Conservation (phyloP, 2,888 invertebrate species). For the Aleiodes testaceus region DNA sequence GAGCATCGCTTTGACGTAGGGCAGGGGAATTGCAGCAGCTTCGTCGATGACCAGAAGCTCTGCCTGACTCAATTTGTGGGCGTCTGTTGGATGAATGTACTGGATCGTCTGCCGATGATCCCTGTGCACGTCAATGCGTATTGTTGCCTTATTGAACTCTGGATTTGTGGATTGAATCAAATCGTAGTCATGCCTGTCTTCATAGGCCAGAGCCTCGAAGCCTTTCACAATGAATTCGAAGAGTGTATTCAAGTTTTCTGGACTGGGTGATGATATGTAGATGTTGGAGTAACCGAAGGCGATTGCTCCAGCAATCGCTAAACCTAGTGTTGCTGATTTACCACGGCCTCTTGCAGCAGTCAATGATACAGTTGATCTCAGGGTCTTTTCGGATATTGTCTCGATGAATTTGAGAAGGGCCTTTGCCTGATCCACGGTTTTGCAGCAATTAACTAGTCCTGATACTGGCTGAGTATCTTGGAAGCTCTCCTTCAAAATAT, state of each 20-base stretch:
- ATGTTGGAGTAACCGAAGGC: conserved; percentile 93
- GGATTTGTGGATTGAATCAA: conserved; percentile 95
- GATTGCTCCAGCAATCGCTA: conserved; percentile 90
- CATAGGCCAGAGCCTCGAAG: conserved; percentile 93
- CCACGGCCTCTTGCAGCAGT: conserved; percentile 98
- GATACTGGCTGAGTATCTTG: conserved; percentile 95
- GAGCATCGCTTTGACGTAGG: conserved; percentile 90
- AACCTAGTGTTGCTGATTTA: conserved; percentile 97
- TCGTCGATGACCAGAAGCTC: conserved; percentile 98
- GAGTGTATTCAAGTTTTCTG: conserved; percentile 97
- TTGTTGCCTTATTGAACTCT: conserved; percentile 96
- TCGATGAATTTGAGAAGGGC: conserved; percentile 95
- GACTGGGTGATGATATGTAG: conserved; percentile 98
- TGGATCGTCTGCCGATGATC: conserved; percentile 95
- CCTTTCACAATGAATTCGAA: conserved; percentile 98
- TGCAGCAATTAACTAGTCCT: conserved; percentile 89
- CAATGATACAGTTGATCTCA: conserved; percentile 91
- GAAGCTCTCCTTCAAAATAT: conserved; percentile 85
- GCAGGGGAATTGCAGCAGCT: conserved; percentile 98
- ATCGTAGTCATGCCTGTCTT: conserved; percentile 97
- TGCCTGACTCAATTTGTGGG: conserved; percentile 90
- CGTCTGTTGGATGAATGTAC: conserved; percentile 96
- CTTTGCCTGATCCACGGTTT: conserved; percentile 94
- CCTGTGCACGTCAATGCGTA: conserved; percentile 91
- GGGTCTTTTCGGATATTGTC: conserved; percentile 92